Evolutionary conservation across 2,888 invertebrate species (phyloP), one percentile per base, ranked within the genome.

Genomic region (Eupeodes luniger): DNA sequence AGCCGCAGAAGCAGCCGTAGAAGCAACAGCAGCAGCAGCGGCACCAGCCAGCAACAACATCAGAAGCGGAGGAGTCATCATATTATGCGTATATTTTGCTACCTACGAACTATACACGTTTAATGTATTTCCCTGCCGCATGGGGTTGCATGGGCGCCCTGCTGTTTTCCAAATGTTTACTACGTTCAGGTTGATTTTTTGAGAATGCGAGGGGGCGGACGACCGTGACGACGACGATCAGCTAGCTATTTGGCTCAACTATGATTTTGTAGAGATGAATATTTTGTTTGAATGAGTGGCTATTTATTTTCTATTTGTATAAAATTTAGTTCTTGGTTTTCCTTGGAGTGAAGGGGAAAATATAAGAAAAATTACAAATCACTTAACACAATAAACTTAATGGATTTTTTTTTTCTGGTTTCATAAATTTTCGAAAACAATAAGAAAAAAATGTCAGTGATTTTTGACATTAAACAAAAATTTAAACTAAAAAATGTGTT

Each of bases 61-160:
- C 51, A 80, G 57, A 75, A 74, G 84, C 85, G 88, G 85, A 85
- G 88, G 85, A 85, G 88, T 88, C 85, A 85, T 85, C 85, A 75
- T 81, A 74, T 80, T 61, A 59, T 80, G 84, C 81, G 84, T 88
- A 79, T 69, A 27, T 66, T 66, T 47, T 53, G 72, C 81, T 85
- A 83, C 69, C 78, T 75, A 78, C 81, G 27, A 27, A 27, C 27
- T 27, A 27, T 27, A 27, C 27, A 27, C 27, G 27, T 27, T 27
- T 27, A 27, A 27, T 27, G 27, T 27, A 27, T 27, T 59, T 59
- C 36, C 59, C 59, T 36, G 19, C 44, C 12, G 66, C 70, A 72
- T 59, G 70, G 61, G 64, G 53, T 11, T 81, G 80, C 51, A 49
- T 84, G 77, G 70, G 80, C 59, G 85, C 85, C 85, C 75, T 74